Evolutionary conservation across 1,140 invertebrate genomes (phyloP).

Genomic region (Drosophila nikananu): DNA sequence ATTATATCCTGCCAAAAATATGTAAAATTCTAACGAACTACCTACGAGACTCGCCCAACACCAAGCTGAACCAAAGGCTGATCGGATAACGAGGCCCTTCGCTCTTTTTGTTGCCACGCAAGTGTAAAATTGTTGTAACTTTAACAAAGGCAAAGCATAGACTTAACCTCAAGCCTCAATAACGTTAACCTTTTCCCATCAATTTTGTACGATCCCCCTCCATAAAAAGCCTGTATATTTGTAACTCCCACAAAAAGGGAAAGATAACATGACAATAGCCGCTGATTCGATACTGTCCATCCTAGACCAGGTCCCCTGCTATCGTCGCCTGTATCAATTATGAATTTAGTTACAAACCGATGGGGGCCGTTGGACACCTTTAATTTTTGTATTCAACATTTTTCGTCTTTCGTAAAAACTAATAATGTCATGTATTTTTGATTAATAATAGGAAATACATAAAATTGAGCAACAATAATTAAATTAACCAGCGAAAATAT

Average conservation of each 20-base stretch:
- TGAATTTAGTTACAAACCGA: constrained; percentile 18
- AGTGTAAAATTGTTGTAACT: constrained; percentile 76
- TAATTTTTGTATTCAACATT: constrained; percentile 59
- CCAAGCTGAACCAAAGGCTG: constrained; percentile 23
- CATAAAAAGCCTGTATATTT: constrained; percentile 48
- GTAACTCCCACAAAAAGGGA: constrained; percentile 28
- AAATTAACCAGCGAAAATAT: constrained; percentile 58
- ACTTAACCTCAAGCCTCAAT: constrained; percentile 70
- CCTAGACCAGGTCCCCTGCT: constrained; percentile 9
- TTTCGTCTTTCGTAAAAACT: constrained; percentile 60
- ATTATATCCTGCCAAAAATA: constrained; percentile 79
- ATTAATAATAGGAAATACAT: constrained; percentile 64
- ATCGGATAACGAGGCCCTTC: not conserved
- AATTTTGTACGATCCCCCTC: constrained; percentile 49
- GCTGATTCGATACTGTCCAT: constrained; percentile 27
- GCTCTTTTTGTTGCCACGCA: constrained; percentile 44
- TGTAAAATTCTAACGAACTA: constrained; percentile 78
- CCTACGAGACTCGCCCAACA: constrained; percentile 66
- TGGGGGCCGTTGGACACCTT: constrained; percentile 21
- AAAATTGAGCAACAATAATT: not conserved
- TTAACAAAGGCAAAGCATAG: constrained; percentile 67
- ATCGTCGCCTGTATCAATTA: constrained; percentile 13
- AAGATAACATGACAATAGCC: constrained; percentile 70
- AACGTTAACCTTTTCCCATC: constrained; percentile 53
- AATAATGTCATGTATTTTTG: constrained; percentile 71